These are phyloP conservation scores for Drosophila pegasa DNA, from an alignment of 2,888 invertebrate genomes.

Conservation along the genomic window DNA sequence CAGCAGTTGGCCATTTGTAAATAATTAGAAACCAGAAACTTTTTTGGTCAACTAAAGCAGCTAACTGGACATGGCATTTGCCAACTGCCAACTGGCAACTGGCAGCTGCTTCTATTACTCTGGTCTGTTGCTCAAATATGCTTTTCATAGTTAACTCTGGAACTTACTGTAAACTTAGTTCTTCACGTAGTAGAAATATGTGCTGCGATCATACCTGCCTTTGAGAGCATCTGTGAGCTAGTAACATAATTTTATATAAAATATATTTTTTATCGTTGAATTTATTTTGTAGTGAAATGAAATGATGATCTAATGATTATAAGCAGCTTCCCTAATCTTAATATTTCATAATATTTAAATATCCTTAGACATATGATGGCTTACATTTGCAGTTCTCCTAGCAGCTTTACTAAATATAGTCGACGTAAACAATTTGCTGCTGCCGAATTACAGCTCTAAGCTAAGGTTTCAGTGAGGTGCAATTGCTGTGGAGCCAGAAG, in stretches of 20 bases:
- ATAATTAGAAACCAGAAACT: slow-evolving; percentile 63
- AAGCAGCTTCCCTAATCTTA: too few relatives aligned
- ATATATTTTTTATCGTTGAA: too few relatives aligned
- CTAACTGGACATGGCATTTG: slow-evolving; percentile 32
- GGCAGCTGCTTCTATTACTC: slow-evolving; percentile 9
- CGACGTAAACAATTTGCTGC: neutral
- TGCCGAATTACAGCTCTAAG: neutral
- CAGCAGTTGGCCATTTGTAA: slow-evolving; percentile 50
- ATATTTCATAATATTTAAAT: too few relatives aligned
- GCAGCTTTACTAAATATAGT: neutral
- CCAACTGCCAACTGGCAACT: neutral
- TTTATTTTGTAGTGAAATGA: too few relatives aligned
- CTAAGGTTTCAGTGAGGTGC: slow-evolving; percentile 14
- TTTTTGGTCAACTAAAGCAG: slow-evolving; percentile 46
- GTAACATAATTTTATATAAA: too few relatives aligned
- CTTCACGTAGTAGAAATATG: neutral
- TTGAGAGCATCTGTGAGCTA: too few relatives aligned
- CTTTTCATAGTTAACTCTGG: neutral
- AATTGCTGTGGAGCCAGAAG: slow-evolving; percentile 7
- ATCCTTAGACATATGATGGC: neutral
- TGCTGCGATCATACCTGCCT: neutral
- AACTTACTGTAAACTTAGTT: neutral
- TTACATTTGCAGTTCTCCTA: neutral
- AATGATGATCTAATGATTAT: too few relatives aligned
- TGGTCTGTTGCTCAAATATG: neutral